Base-by-base conservation (phyloP, 2,888 invertebrate genomes). In the Lamellibrachia satsuma region DNA sequence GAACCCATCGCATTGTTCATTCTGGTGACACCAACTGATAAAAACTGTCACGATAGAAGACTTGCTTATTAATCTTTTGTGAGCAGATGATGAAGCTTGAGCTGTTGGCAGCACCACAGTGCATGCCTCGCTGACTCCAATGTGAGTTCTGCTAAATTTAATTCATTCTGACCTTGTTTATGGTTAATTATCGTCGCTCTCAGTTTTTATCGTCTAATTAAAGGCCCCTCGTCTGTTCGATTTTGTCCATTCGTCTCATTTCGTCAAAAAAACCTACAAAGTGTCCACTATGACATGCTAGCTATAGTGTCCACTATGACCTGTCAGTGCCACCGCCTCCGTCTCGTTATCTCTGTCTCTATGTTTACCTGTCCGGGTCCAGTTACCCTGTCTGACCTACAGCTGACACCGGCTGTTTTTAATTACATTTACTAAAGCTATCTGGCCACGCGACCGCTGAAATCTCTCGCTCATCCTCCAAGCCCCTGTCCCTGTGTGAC, bases 71-170 rank as follows among this genome's bases (percentile, higher is more conserved):
- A 75, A 75, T 75, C 75, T 75, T 75, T 75, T 75, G 75, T 75
- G 75, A 75, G 75, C 75, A 15, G 75, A 75, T 75, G 75, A 75
- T n/a, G 75, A 75, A 22, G 75, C 22, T 75, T 15, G 22, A n/a
- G 75, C 75, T n/a, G 2, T 15, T 75, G 75, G n/a, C 75, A 75
- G 75, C 22, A 75, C 22, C 6, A n/a, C n/a, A 15, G n/a, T 15
- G 6, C 22, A 75, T 22, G 75, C 75, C 6, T 75, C 22, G 22
- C 75, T 75, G 22, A n/a, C n/a, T 75, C 75, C 75, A 75, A 15
- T 75, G 75, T 75, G 75, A 75, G n/a, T 75, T 75, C 75, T 75
- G 75, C 75, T 75, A 75, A 75, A 75, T 75, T 75, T 75, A 75
- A 75, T 75, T n/a, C 75, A 75, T 75, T n/a, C 75, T 75, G 75